Evolutionary conservation across 2,113 vertebrate species (phyloP).

Genomic region (Neoarius graeffei): DNA sequence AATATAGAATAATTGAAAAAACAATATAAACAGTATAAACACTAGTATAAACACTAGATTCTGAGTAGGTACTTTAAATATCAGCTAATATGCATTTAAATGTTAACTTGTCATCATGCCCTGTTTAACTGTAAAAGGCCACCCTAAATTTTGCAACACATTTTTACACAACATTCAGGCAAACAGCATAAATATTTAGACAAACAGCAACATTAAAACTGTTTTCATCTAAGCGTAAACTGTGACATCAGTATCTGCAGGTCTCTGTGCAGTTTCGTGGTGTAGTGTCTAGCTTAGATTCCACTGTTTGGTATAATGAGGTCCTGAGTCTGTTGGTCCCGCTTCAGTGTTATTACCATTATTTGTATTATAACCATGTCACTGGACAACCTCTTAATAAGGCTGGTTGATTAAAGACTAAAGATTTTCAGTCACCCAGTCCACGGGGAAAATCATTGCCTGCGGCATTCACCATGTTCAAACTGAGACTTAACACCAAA

Average conservation of each 20-base stretch:
- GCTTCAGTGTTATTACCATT: neutral
- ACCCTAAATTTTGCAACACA: neutral
- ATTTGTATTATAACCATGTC: neutral
- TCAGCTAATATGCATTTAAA: neutral
- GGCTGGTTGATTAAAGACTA: neutral
- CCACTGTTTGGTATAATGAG: neutral
- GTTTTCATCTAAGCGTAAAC: neutral
- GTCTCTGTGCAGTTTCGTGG: neutral
- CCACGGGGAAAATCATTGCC: neutral
- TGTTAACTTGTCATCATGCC: neutral
- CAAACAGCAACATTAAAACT: neutral
- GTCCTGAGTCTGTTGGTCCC: neutral
- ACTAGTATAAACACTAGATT: too few species aligned
- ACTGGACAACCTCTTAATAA: neutral
- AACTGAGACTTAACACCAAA: neutral
- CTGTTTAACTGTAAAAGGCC: neutral
- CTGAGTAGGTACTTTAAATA: neutral
- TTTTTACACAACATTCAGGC: neutral
- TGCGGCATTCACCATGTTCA: neutral
- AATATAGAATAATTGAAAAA: too few species aligned
- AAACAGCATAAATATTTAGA: constrained; percentile 5
- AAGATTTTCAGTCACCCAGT: neutral
- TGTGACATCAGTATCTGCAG: neutral
- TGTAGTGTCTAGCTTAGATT: neutral
- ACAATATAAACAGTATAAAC: too few species aligned